A percentile compares a stretch with the other conserved stretches of the same genome.
Conservation (phyloP, 2,113 vertebrate species). For the Macaca mulatta region DNA sequence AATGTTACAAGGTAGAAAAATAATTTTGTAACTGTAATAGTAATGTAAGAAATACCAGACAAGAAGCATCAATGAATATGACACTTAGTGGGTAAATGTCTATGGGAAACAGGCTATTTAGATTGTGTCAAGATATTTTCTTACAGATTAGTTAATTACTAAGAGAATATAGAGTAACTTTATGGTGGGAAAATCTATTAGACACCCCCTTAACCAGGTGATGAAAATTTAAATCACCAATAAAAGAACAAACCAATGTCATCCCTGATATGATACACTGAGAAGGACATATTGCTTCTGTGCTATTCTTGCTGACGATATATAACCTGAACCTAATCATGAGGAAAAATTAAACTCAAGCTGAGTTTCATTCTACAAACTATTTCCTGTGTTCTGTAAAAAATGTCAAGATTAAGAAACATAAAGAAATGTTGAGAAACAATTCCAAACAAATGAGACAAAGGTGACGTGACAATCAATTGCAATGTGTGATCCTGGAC, state of each 20-base stretch:
- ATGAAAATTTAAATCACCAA: conserved; percentile 25
- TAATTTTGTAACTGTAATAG: neutral
- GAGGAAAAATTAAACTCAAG: neutral
- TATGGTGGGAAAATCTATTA: neutral
- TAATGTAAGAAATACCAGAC: neutral
- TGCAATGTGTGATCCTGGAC: neutral
- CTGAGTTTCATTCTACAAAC: neutral
- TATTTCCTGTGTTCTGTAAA: neutral
- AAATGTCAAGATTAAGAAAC: conserved; percentile 12
- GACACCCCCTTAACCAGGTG: neutral
- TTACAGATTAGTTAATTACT: neutral
- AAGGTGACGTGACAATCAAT: neutral
- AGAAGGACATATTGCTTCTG: neutral
- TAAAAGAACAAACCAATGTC: neutral
- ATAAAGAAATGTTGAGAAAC: neutral
- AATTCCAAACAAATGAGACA: neutral
- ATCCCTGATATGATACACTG: neutral
- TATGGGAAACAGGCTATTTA: neutral
- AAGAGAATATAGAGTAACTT: neutral
- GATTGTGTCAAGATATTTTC: conserved; percentile 5
- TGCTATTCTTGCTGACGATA: neutral
- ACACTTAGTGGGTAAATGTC: neutral
- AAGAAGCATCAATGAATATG: neutral
- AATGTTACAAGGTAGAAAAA: neutral
- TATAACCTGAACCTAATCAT: neutral